Evolutionary conservation across 2,113 vertebrate genomes (phyloP), one percentile per base, ranked within the genome.

Genomic region (Melanerpes aurifrons): DNA sequence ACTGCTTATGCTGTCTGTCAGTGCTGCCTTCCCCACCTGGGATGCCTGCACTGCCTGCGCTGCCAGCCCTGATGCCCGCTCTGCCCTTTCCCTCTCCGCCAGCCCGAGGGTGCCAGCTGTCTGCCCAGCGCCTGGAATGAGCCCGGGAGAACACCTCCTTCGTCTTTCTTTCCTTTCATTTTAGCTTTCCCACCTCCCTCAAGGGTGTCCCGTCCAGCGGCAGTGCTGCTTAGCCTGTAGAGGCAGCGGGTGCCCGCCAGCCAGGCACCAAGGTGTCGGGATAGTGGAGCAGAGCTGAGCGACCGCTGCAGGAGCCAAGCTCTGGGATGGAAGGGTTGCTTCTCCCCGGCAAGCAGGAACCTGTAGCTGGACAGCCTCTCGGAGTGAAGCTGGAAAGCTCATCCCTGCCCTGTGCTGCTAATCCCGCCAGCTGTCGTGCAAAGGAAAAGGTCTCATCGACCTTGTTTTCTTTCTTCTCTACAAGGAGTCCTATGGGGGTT

Each of bases 361-460:
- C 91, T 94, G 93, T 81, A 79, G 90, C 95, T 81, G 91, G 35
- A 63, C 72, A 84, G 40, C 43, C 89, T 40, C 56, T 74, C 43
- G 35, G 58, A 84, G 71, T 4, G 82, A 63, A 83, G 31, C 59
- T 77, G 82, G 37, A 73, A 90, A 71, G 35, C 63, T 92, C 84
- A 66, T 62, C 73, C 26, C 70, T 58, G 48, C 62, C 81, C 47
- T 13, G 70, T 81, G 87, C 84, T 73, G 76, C 80, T 92, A 94
- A 86, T 92, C 92, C 95, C 86, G 13, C 6, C 88, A 70, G 35
- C 50, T 88, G 67, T 32, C 75, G 45, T 8, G 82, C 67, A 48
- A 67, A 67, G 15, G 13, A n/a, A 68, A 91, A 92, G 79, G 67
- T 89, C 75, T 95, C 59, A 10, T 17, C 10, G 81, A 95, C 94